Conservation (phyloP, 2,797 vertebrate species). For the Characodon lateralis region DNA sequence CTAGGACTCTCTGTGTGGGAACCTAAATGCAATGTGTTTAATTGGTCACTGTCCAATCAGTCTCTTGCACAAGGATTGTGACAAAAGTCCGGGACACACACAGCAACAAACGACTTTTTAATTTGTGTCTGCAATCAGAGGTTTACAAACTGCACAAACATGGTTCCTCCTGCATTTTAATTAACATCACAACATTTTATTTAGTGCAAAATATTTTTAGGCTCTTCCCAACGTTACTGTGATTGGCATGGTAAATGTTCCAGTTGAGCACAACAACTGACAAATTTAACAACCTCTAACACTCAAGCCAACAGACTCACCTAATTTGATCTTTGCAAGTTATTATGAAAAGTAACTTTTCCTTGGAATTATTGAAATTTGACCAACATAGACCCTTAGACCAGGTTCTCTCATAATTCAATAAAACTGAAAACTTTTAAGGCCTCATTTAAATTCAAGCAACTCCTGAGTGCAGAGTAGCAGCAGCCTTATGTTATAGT, state of each 20-base stretch:
- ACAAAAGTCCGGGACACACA: not conserved
- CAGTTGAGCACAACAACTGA: not conserved
- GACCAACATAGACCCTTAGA: not conserved
- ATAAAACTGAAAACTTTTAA: not conserved
- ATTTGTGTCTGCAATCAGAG: not conserved
- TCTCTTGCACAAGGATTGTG: not conserved
- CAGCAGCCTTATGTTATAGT: not conserved
- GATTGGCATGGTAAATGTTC: not conserved
- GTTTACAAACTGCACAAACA: not conserved
- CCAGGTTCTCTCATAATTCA: not conserved
- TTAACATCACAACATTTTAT: not conserved
- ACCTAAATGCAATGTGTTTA: not conserved
- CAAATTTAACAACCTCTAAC: not conserved
- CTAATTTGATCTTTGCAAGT: not conserved
- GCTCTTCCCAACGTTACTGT: not conserved
- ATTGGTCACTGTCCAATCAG: not conserved
- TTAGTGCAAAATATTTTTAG: not conserved
- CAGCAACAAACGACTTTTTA: not conserved
- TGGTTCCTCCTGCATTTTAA: not conserved
- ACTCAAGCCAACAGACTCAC: not conserved
- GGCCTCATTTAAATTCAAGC: not conserved
- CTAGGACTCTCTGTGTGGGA: not conserved
- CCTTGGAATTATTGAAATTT: not conserved
- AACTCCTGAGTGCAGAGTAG: slow-evolving; percentile 1
- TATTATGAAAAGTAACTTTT: not conserved